Percentiles rank a stretch among this genome's conserved stretches.
Evolutionary conservation across 2,797 vertebrate species (phyloP).

Genomic region (Eurystomus glaucurus): DNA sequence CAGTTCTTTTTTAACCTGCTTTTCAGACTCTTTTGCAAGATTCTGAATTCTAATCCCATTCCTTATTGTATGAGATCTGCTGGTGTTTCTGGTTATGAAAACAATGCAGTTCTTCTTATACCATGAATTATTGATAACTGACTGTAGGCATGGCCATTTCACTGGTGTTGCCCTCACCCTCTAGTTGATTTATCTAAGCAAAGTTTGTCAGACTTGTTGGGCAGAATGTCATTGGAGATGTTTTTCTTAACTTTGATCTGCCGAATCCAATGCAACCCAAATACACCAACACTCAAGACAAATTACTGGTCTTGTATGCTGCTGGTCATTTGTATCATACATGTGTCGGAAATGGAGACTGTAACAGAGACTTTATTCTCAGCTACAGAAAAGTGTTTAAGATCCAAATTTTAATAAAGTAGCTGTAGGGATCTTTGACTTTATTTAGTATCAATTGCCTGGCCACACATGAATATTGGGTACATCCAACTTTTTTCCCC

Average conservation of each 20-base stretch:
- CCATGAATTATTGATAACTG: neutral
- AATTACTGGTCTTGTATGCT: neutral
- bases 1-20: neutral
- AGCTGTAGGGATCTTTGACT: neutral
- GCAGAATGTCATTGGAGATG: neutral
- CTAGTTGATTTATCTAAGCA: neutral
- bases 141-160: neutral
- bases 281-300: neutral
- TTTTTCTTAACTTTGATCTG: neutral
- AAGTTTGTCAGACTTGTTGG: neutral
- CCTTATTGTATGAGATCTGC: neutral
- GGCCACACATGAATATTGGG: neutral
- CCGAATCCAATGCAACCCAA: neutral
- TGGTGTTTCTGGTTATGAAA: neutral
- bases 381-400: neutral
- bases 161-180: neutral
- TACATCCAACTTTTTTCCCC: neutral
- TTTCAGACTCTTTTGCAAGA: neutral
- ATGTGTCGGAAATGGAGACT: neutral
- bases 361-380: neutral
- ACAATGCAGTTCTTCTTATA: neutral
- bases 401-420: neutral
- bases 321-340: neutral
- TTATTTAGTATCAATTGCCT: neutral
- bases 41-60: neutral